Base-by-base conservation (phyloP, 2,113 vertebrate species). In the Megaceryle torquata region DNA sequence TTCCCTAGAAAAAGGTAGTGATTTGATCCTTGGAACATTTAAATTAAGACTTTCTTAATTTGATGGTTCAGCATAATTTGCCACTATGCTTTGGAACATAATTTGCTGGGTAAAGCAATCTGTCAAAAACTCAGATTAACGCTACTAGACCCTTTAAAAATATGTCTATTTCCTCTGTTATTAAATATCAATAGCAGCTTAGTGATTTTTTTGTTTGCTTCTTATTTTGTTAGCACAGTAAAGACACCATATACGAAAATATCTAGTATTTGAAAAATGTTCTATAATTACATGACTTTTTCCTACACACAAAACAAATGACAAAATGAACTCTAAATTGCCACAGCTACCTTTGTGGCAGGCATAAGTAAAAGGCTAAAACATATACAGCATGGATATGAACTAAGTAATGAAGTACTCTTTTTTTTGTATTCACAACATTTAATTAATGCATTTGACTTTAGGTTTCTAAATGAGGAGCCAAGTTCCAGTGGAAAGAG, bases 41-140 rank as follows among this genome's bases (percentile, higher is more conserved):
- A 95, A 97, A 97, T 93, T 77, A 97, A 96, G 94, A 96, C 87
- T 94, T 91, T 84, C 50, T 95, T 87, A 37, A 95, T 96, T 87
- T 96, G 89, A 97, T 96, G 82, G 77, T 77, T 96, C 70, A 84
- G 75, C 76, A 75, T 83, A 77, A 87, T 95, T 96, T 97, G 91
- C 85, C 95, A 96, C 24, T 86, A 86, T 67, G 68, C 69, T 88
- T 93, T 96, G 96, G 95, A 97, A 97, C 68, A 95, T 86, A 95
- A 76, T 88, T 96, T 75, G 72, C 92, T 95, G 91, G 93, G 95
- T 89, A 96, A 94, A 96, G 63, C 71, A 95, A 93, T 96, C 91
- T 97, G 88, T 96, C 70, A 85, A 85, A 86, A 83, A 22, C 31
- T 63, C 69, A 14, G 84, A 91, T 68, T 94, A 95, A 92, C 68